These are phyloP conservation scores for Sycophaga agraensis DNA, from an alignment of 1,140 invertebrate genomes.

Conservation along the genomic window DNA sequence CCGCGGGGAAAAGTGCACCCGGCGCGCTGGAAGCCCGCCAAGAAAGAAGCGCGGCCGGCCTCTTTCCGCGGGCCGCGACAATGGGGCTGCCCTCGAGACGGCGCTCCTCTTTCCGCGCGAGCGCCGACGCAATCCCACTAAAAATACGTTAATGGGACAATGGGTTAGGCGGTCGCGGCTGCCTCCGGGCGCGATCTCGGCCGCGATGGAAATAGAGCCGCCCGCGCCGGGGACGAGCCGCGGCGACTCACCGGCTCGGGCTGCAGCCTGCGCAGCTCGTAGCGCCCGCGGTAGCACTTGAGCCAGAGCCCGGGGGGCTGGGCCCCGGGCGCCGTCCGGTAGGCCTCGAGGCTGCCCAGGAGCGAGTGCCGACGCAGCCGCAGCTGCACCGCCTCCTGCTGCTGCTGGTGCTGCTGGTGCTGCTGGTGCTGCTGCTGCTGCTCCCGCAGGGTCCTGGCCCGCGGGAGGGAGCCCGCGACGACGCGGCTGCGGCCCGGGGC, in stretches of 20 bases:
- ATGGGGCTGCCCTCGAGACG: background rate
- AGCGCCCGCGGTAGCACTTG: constrained; percentile 48
- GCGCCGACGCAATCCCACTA: background rate
- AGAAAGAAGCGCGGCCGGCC: background rate
- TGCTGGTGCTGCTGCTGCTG: background rate
- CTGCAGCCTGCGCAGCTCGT: constrained; percentile 45
- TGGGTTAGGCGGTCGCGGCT: constrained; percentile 13
- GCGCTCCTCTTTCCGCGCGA: background rate
- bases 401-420: background rate
- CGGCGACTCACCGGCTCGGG: constrained; percentile 40
- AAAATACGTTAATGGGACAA: constrained; percentile 11
- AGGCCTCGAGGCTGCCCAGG: constrained; percentile 3
- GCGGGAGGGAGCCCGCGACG: constrained; percentile 13
- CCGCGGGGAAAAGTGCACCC: no score
- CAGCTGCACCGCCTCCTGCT: constrained; percentile 4
- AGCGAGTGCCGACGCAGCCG: constrained; percentile 8
- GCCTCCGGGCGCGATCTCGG: background rate
- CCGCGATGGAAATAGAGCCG: constrained; percentile 2
- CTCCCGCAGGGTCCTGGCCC: background rate
- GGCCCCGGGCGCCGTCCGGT: background rate
- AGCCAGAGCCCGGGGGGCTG: constrained; percentile 40
- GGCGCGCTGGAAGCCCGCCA: background rate
- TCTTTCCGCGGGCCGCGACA: background rate
- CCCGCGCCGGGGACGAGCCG: background rate
- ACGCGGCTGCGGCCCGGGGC: background rate